Evolutionary conservation across 2,888 invertebrate species (phyloP).

Genomic region (Apotomis betuletana): DNA sequence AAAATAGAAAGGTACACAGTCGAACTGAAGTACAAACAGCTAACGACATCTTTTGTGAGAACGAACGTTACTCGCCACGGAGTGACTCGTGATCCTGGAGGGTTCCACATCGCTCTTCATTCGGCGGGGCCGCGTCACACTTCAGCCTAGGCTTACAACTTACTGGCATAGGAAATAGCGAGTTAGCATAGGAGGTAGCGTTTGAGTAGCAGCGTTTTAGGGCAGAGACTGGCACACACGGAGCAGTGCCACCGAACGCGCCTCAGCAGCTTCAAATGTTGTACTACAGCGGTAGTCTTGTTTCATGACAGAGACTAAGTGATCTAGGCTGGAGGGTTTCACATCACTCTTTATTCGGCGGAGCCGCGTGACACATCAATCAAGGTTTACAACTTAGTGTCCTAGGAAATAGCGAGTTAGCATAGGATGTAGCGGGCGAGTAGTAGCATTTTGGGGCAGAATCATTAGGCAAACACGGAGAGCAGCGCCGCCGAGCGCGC

Average conservation of each 20-base stretch:
- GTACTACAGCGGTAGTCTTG: too few species aligned
- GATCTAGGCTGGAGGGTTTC: too few species aligned
- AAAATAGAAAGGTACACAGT: conserved; percentile 32
- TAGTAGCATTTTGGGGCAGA: background rate
- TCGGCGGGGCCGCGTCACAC: conserved; percentile 64
- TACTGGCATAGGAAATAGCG: conserved; percentile 39
- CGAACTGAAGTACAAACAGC: conserved; percentile 23
- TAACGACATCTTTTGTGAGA: conserved; percentile 73
- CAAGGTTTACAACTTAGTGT: background rate
- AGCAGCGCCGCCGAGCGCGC: too few species aligned
- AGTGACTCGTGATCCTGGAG: conserved; percentile 60
- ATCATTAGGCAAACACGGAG: too few species aligned
- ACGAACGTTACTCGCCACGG: conserved; percentile 52
- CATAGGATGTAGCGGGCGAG: too few species aligned
- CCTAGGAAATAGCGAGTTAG: too few species aligned
- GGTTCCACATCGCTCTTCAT: conserved; percentile 68
- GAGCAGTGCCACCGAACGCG: too few species aligned
- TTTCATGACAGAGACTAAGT: too few species aligned
- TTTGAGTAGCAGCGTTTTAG: background rate
- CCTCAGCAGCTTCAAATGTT: too few species aligned
- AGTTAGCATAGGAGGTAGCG: conserved; percentile 16
- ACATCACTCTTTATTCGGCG: too few species aligned
- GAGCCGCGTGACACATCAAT: too few species aligned
- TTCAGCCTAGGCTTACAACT: conserved; percentile 50
- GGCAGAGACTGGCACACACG: too few species aligned